Evolutionary conservation across 2,888 invertebrate species (phyloP).

Genomic region (Phalangium opilio): DNA sequence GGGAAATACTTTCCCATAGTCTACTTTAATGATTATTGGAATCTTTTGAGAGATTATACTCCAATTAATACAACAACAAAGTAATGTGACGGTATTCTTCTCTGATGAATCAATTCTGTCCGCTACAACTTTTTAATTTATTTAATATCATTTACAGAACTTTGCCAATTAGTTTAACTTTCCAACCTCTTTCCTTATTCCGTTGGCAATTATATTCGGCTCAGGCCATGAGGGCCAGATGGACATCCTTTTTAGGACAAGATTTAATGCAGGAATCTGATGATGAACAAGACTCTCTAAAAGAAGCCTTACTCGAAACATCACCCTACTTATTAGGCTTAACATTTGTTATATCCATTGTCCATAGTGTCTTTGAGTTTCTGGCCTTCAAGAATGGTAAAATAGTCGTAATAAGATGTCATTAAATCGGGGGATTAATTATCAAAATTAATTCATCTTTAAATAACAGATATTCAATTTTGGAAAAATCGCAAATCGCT

Average conservation of each 20-base stretch:
- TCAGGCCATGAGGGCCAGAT: conserved; percentile 79
- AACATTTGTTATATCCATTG: conserved; percentile 77
- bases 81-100: conserved; percentile 27
- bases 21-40: conserved; percentile 97
- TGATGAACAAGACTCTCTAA: conserved; percentile 44
- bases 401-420: background rate
- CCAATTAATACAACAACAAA: conserved; percentile 74
- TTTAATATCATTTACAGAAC: conserved; percentile 21
- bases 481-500: conserved; percentile 95
- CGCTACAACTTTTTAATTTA: background rate
- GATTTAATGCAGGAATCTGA: conserved; percentile 46
- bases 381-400: conserved; percentile 94
- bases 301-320: conserved; percentile 85
- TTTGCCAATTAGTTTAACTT: conserved; percentile 44
- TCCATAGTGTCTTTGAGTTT: conserved; percentile 95
- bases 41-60: conserved; percentile 83
- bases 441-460: conserved; percentile 8
- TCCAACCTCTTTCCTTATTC: conserved; percentile 76
- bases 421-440: background rate
- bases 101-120: background rate
- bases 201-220: conserved; percentile 98
- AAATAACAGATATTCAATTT: conserved; percentile 78
- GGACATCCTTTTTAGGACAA: conserved; percentile 49
- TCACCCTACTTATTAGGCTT: conserved; percentile 84
- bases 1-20: conserved; percentile 82